Evolutionary conservation across 2,113 vertebrate genomes (phyloP).

Genomic region (Oreochromis tanganicae): DNA sequence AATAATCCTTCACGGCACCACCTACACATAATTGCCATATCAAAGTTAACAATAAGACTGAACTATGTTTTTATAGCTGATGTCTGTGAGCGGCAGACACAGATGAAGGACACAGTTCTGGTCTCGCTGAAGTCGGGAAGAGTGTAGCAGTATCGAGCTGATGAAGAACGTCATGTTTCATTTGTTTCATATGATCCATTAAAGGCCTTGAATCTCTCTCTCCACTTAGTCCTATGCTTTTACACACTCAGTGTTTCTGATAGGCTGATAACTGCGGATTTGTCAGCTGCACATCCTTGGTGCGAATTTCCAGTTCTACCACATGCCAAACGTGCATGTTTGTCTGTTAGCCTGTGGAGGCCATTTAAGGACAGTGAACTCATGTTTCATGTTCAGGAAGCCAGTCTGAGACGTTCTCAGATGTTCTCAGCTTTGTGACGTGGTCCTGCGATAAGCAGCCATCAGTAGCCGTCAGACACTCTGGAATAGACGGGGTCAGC

Average conservation of each 20-base stretch:
- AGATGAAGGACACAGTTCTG: background rate
- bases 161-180: background rate
- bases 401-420: background rate
- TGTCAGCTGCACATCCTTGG: background rate
- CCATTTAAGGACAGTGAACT: background rate
- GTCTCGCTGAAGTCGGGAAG: background rate
- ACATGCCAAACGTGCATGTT: background rate
- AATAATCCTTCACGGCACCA: background rate
- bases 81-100: background rate
- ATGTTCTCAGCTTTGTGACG: background rate
- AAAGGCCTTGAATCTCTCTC: background rate
- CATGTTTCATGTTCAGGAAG: background rate
- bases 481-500: background rate
- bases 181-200: background rate
- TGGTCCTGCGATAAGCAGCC: background rate
- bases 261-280: background rate
- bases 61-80: background rate
- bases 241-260: background rate
- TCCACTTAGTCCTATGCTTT: background rate
- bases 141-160: background rate
- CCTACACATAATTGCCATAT: background rate
- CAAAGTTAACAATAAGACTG: background rate
- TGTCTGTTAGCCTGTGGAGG: background rate
- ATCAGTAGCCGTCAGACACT: background rate
- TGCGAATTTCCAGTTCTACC: background rate